Base-by-base conservation (phyloP, 2,113 vertebrate species). In the Gnathonemus echidnorhynchus region DNA sequence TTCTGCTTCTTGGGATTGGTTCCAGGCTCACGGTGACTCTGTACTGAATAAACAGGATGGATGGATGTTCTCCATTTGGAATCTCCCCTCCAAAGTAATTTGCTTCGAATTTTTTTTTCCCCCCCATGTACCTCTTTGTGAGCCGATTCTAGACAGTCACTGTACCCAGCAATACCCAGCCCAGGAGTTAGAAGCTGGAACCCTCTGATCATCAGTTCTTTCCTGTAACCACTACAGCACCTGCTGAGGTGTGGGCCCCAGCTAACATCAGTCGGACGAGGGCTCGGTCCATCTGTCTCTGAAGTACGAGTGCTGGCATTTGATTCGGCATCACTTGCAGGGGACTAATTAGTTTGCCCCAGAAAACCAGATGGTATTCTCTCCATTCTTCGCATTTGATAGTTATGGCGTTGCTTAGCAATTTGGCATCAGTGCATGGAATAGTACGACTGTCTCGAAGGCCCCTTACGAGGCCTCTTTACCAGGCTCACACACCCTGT, bases 341-440 rank as follows among this genome's bases (percentile, higher is more conserved):
- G 48, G 31, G 74, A 84, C 70, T 89, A 89, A 89, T 89, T 89
- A 89, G 45, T 83, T 83, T 89, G 74, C 46, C 88, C 50, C 88
- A 56, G 88, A 89, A 74, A 83, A 83, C 70, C 88, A 89, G 88
- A 89, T 89, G 88, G 88, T 83, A 84, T 52, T 83, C 74, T 80
- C 66, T 74, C 88, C 58, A 74, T 48, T 53, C 86, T 87, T 48
- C 31, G 7, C 31, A 19, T 87, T 52, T 53, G 27, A 35, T 52
- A 87, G 49, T 56, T 50, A 87, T 53, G 31, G n/a, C 5, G 50
- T 87, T 87, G 27, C 86, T 56, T 87, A 21, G 48, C 86, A 50
- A 35, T 87, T 87, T 87, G 86, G 86, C 50, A 39, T 52, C 27
- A 7, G 9, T 56, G 27, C 50, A 24, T 19, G 31, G 70, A 89